Conservation (phyloP, 2,888 invertebrate species). For the Amaurobius ferox region DNA sequence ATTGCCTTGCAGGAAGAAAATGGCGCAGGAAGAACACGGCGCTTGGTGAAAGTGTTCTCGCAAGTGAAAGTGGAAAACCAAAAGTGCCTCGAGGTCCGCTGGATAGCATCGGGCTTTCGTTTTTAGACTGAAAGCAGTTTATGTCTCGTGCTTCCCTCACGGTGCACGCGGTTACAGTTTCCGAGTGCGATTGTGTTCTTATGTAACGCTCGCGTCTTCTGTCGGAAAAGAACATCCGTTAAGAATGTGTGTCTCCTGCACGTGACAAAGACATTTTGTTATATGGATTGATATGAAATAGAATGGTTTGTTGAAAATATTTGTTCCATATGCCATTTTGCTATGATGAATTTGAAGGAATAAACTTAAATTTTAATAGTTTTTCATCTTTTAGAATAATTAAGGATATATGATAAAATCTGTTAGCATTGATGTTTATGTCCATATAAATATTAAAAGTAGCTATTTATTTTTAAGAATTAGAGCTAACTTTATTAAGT, state of each 20-base stretch:
- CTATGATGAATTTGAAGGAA: no score
- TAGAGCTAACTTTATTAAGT: no score
- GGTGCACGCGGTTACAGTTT: slow-evolving; percentile 38
- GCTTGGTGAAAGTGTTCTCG: not conserved
- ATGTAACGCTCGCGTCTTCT: not conserved
- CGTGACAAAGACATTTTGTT: not conserved
- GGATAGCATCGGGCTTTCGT: slow-evolving; percentile 43
- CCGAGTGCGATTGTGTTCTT: slow-evolving; percentile 17
- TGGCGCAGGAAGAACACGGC: not conserved
- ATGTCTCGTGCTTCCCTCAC: slow-evolving; percentile 32
- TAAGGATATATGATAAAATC: no score
- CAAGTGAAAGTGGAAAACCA: slow-evolving; percentile 18
- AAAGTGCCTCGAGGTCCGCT: not conserved
- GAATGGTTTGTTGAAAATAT: no score
- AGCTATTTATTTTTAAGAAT: no score
- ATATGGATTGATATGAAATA: no score
- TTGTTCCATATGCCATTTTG: no score
- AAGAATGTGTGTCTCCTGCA: not conserved
- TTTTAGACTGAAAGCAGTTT: slow-evolving; percentile 42
- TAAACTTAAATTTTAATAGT: no score
- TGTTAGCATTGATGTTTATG: no score
- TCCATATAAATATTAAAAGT: no score
- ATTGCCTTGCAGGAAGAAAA: slow-evolving; percentile 35
- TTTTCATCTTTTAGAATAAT: no score
- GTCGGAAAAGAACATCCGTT: not conserved